Conservation (phyloP, 2,797 vertebrate species). For the Jordanella pulchra region DNA sequence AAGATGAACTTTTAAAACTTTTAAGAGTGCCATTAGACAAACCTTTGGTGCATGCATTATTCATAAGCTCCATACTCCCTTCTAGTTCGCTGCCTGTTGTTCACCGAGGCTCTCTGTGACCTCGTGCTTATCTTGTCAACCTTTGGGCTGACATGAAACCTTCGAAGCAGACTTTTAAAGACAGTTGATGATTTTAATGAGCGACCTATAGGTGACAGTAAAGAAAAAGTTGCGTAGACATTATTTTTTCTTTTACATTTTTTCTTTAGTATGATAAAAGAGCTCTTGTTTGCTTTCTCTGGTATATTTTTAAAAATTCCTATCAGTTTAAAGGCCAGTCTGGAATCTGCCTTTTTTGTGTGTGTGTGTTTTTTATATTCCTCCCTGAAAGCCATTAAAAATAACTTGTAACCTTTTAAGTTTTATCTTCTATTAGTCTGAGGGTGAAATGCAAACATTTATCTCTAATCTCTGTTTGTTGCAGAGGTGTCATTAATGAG, state of each 20-base stretch:
- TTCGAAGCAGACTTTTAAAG: constrained; percentile 41
- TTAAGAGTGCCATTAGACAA: constrained; percentile 63
- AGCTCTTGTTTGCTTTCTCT: constrained; percentile 21
- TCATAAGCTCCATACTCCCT: constrained; percentile 59
- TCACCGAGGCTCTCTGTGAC: constrained; percentile 45
- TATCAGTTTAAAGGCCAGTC: constrained; percentile 10
- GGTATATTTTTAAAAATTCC: constrained; percentile 23
- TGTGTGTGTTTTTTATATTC: not conserved
- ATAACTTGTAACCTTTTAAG: constrained; percentile 44
- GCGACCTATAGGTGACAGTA: constrained; percentile 25
- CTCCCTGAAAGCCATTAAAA: constrained; percentile 33
- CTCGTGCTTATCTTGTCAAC: constrained; percentile 56
- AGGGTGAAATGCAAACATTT: constrained; percentile 55
- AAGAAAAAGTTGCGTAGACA: constrained; percentile 51
- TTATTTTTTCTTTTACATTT: constrained; percentile 13
- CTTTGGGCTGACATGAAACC: constrained; percentile 45
- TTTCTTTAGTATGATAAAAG: constrained; percentile 15
- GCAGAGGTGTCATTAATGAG: constrained; percentile 54
- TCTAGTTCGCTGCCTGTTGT: constrained; percentile 60
- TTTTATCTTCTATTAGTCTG: constrained; percentile 45
- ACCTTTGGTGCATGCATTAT: constrained; percentile 70
- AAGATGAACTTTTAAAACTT: constrained; percentile 68
- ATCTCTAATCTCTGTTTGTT: constrained; percentile 37
- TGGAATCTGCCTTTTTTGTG: constrained; percentile 30
- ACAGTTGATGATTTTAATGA: constrained; percentile 56